Conservation (phyloP, 2,113 vertebrate species). For the Spheniscus mendiculus region DNA sequence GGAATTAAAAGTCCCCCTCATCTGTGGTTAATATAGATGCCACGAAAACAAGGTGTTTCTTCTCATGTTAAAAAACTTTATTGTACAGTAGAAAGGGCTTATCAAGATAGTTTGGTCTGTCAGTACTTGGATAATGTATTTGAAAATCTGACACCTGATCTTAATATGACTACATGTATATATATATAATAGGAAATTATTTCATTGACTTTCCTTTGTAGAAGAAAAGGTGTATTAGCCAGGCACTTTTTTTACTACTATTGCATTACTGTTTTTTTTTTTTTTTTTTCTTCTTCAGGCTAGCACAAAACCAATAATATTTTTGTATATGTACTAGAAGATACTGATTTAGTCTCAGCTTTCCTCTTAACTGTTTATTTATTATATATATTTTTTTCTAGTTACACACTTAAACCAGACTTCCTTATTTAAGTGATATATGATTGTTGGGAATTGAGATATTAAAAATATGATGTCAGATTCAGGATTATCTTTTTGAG, state of each 20-base stretch:
- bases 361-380: background rate
- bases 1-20: background rate
- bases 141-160: background rate
- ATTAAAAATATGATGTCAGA: background rate
- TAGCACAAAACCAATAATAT: background rate
- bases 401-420: background rate
- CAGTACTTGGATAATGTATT: background rate
- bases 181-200: background rate
- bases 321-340: background rate
- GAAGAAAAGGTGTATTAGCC: background rate
- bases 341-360: background rate
- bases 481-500: background rate
- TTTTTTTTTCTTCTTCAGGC: background rate
- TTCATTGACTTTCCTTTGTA: background rate
- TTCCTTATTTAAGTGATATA: background rate
- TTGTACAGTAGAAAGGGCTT: background rate
- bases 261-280: background rate
- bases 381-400: background rate
- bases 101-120: background rate
- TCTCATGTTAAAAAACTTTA: background rate
- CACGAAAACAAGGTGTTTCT: background rate
- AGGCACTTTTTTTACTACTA: background rate
- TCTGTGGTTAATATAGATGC: background rate
- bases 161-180: background rate
- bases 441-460: background rate